Evolutionary conservation across 2,888 invertebrate species (phyloP), one percentile per base, ranked within the genome.

Genomic region (Lapara coniferarum): DNA sequence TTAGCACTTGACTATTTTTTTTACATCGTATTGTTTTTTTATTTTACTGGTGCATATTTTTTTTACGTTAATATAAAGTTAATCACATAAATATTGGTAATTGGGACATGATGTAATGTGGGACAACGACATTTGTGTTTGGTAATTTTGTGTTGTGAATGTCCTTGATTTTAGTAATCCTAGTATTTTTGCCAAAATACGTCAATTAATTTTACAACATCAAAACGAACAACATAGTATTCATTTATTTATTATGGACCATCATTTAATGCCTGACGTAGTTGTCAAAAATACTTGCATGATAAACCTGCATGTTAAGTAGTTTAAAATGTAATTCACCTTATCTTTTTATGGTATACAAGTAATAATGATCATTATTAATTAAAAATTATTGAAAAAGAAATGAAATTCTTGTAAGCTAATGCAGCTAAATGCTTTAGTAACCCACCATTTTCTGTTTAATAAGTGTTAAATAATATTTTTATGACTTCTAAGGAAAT

Each of bases 181-280:
- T 74, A 73, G 75, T 77, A 74, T 78, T 77, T 75, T 67, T 52
- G 71, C 75, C 71, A 75, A 73, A 69, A 75, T 74, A 76, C 66
- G 25, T 70, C 8, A 46, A 12, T 2, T 46, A 8, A 46, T 46
- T 46, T 12, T 12, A 46, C 46, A 46, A 46, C 10, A 46, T 46
- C 25, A 4, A 46, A 8, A 46, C 4, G 8, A 10, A 25, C 0
- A 2, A 55, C 10, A 16, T 12, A 13, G 0, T 2, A n/a, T n/a
- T 1, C 37, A 30, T 0, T 37, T 58, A 14, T 13, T 30, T 2
- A 37, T n/a, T 5, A 5, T 37, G 25, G 25, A 25, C 25, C 25
- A 25, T 25, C 2, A 25, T 25, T 25, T 25, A 1, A 25, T 25
- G 25, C 25, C 25, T 25, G 25, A 25, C 25, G 7, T 5, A 46